A percentile compares a stretch with the other conserved stretches of the same genome.
phyloP scores from a whole-genome alignment of 2,888 invertebrate species.

The Chloroclysta siterata region DNA sequence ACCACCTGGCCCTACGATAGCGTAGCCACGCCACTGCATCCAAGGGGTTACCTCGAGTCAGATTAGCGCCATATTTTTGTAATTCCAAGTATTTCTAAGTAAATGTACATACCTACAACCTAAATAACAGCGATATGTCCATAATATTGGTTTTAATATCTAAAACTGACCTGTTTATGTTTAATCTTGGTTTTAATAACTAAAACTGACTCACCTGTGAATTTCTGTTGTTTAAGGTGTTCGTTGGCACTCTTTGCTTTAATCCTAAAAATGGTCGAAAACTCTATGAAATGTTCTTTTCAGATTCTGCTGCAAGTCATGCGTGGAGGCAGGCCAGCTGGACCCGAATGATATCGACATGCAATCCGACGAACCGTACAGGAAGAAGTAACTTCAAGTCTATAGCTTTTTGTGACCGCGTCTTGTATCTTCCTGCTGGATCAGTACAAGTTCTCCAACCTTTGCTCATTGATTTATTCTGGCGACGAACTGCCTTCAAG shows the following conservation, averaged over 20 bases:
- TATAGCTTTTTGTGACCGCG: slow-evolving; percentile 17
- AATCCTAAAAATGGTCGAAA: too few species aligned
- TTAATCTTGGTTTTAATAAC: too few species aligned
- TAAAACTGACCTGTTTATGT: background rate
- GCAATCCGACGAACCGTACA: slow-evolving; percentile 61
- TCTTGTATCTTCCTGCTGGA: background rate
- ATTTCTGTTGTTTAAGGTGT: background rate
- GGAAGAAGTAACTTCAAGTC: slow-evolving; percentile 50
- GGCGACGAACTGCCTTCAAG: too few species aligned
- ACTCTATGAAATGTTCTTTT: background rate
- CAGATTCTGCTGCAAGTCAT: slow-evolving; percentile 96
- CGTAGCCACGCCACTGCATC: too few species aligned
- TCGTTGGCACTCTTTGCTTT: background rate
- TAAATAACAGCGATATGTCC: too few species aligned
- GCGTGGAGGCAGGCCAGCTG: slow-evolving; percentile 93
- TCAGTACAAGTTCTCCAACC: background rate
- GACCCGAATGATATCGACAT: slow-evolving; percentile 58
- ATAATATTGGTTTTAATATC: too few species aligned
- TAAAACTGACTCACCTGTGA: background rate
- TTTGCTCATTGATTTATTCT: background rate
- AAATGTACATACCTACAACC: too few species aligned
- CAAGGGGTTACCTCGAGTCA: too few species aligned
- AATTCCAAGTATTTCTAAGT: too few species aligned
- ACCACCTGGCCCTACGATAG: too few species aligned
- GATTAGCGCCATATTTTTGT: too few species aligned